phyloP scores from a whole-genome alignment of 1,140 invertebrate species.

The Euglossa dilemma region DNA sequence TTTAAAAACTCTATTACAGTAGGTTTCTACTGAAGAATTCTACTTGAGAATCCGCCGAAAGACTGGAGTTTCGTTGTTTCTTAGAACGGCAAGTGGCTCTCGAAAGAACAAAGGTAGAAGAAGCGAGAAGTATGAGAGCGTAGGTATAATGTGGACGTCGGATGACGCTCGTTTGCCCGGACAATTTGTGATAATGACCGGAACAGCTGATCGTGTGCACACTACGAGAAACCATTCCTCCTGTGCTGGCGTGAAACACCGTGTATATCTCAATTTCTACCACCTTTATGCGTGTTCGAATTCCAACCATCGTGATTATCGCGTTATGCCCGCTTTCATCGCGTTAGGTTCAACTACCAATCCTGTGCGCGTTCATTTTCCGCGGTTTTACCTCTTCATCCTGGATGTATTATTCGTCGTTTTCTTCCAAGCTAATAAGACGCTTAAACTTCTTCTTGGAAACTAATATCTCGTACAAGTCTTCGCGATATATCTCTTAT shows the following conservation, averaged over 20 bases:
- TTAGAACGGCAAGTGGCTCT: background rate
- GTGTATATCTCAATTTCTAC: background rate
- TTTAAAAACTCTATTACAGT: background rate
- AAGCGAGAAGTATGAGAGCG: slow-evolving; percentile 26
- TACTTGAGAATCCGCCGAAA: background rate
- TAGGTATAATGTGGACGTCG: slow-evolving; percentile 49
- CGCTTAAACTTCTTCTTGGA: too few relatives aligned
- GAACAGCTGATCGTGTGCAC: slow-evolving; percentile 47
- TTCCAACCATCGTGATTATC: background rate
- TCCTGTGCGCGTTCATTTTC: background rate
- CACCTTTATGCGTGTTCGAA: background rate
- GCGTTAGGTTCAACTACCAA: background rate
- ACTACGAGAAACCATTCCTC: slow-evolving; percentile 40
- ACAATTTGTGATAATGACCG: slow-evolving; percentile 46
- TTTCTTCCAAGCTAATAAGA: too few relatives aligned
- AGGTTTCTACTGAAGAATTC: background rate
- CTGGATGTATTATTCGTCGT: too few relatives aligned
- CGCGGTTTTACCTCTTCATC: background rate
- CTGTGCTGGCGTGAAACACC: slow-evolving; percentile 25
- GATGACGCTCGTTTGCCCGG: slow-evolving; percentile 53
- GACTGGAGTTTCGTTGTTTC: background rate
- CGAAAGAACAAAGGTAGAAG: slow-evolving; percentile 4
- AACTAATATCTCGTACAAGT: too few relatives aligned
- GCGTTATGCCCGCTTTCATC: background rate
- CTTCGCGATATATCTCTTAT: too few relatives aligned